These are phyloP conservation scores for Orestias chungarensis DNA, from an alignment of 2,797 vertebrate genomes.

Conservation along the genomic window DNA sequence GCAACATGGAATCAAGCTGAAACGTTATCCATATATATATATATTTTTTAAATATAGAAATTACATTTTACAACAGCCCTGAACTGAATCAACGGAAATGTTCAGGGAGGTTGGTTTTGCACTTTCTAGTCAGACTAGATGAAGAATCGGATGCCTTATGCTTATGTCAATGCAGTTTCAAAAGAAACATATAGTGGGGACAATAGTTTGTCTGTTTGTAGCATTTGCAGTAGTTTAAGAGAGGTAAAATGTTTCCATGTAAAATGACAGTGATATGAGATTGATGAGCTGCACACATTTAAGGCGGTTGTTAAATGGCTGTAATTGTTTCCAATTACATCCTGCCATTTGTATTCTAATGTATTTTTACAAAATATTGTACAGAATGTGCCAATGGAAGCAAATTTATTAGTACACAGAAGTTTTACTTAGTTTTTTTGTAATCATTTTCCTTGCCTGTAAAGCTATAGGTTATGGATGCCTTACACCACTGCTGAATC, in stretches of 20 bases:
- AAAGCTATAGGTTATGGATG: slow-evolving; percentile 49
- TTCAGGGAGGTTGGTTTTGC: slow-evolving; percentile 12
- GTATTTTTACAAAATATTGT: slow-evolving; percentile 52
- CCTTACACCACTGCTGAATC: slow-evolving; percentile 61
- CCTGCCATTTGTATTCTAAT: slow-evolving; percentile 64
- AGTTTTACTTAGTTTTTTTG: slow-evolving; percentile 30
- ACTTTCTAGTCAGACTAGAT: slow-evolving; percentile 10
- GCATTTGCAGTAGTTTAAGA: slow-evolving; percentile 22
- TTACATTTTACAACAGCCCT: slow-evolving; percentile 26
- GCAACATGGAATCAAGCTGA: slow-evolving; percentile 4
- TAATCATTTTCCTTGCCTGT: slow-evolving; percentile 41
- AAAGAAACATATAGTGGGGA: background rate
- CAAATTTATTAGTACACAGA: slow-evolving; percentile 35
- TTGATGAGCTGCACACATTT: slow-evolving; percentile 20
- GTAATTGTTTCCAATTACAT: slow-evolving; percentile 36
- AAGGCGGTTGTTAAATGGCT: slow-evolving; percentile 14
- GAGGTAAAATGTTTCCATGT: slow-evolving; percentile 31
- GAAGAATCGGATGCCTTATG: slow-evolving; percentile 11
- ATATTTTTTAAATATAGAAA: slow-evolving; percentile 11
- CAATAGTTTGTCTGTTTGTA: slow-evolving; percentile 28
- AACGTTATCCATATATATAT: slow-evolving; percentile 5
- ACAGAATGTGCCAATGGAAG: slow-evolving; percentile 75
- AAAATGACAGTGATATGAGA: slow-evolving; percentile 16
- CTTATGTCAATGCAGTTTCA: slow-evolving; percentile 15
- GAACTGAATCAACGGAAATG: slow-evolving; percentile 19